Evolutionary conservation across 2,113 vertebrate genomes (phyloP), one percentile per base, ranked within the genome.

Genomic region (Galbula dea): DNA sequence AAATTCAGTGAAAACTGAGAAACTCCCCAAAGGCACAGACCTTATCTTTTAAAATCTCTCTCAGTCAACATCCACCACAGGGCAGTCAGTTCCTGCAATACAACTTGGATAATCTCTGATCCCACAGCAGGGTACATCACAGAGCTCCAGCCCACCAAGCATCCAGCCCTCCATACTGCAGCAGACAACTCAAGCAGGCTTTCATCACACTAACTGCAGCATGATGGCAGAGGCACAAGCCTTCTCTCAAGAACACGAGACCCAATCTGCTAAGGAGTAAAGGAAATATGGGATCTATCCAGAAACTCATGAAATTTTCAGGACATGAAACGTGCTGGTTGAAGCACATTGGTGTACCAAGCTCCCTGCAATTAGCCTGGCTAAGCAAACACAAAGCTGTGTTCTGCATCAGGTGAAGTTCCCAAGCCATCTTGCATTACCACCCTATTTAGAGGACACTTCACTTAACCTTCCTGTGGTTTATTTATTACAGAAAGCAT

Each of bases 361-460:
- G 63, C 14, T 80, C 36, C 36, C 23, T 2, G 4, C 0, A 4
- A 78, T 41, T 37, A 92, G 68, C 69, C 48, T 34, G 45, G 52
- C 83, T 85, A 94, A 93, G 61, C 76, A 91, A 80, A 83, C 52
- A 68, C 62, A 58, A 83, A 86, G 68, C 32, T 61, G 36, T 13
- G 12, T 29, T 89, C 84, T 43, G 26, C 43, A 66, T 54, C 58
- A 81, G 52, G 49, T 58, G 12, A 67, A 79, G 51, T 52, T 66
- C 86, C 48, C 52, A 82, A 75, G 52, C 52, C 78, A 89, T 86
- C 48, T 78, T 93, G 80, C 65, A 94, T 66, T 62, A 90, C 29
- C n/a, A 57, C 34, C 36, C 72, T 29, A 8, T 67, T 85, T 68
- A 89, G 24, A 83, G 37, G 80, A 93, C 51, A 49, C 80, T 80